These are phyloP conservation scores for Oryctolagus cuniculus DNA, from an alignment of 2,113 vertebrate species.

Conservation along the genomic window DNA sequence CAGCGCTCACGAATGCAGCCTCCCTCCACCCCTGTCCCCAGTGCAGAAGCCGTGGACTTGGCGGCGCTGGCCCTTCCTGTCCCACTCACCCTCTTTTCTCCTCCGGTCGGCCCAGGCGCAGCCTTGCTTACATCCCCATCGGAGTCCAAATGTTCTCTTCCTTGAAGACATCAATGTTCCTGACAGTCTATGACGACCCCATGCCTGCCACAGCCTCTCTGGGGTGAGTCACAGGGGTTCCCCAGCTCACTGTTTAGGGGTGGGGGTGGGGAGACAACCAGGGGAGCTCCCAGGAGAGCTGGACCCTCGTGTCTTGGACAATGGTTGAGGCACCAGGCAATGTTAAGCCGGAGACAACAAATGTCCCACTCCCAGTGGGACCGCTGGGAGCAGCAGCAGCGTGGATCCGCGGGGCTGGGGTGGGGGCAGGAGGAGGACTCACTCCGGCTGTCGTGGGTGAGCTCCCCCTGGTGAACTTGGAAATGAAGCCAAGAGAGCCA, in stretches of 20 bases:
- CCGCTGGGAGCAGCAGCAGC: too few species aligned
- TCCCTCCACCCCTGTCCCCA: accelerated
- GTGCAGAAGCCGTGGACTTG: accelerated
- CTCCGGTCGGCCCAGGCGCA: not conserved
- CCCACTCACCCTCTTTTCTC: constrained; percentile 4
- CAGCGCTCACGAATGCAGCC: not conserved
- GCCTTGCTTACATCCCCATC: accelerated
- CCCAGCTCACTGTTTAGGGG: accelerated
- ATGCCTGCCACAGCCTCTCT: not conserved
- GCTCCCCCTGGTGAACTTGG: too few species aligned
- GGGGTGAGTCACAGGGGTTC: constrained; percentile 11
- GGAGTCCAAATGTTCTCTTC: not conserved
- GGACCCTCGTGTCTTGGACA: not conserved
- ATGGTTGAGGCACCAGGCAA: not conserved
- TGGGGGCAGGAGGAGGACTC: not conserved
- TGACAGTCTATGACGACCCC: not conserved
- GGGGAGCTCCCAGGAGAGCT: accelerated
- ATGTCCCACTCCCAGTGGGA: not conserved
- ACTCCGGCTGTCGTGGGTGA: accelerated
- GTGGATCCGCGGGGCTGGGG: not conserved
- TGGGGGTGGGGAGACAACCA: too few species aligned
- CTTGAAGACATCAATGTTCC: constrained; percentile 41
- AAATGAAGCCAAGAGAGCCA: not conserved
- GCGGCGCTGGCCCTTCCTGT: accelerated
- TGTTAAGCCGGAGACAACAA: not conserved